Conservation (phyloP, 2,797 vertebrate genomes). For the Macropodus opercularis region DNA sequence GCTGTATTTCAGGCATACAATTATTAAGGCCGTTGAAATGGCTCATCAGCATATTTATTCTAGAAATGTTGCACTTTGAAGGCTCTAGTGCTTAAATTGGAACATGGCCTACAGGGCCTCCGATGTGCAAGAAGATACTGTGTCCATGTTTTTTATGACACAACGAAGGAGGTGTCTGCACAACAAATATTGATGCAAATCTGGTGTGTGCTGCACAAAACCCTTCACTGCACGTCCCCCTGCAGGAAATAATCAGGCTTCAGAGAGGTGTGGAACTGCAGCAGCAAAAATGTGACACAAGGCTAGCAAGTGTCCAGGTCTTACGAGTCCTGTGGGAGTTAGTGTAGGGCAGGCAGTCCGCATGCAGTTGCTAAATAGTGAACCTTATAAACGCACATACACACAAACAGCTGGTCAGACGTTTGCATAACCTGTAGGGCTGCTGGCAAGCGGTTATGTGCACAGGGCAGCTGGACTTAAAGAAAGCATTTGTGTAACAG, state of each 20-base stretch:
- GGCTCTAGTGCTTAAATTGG: not conserved
- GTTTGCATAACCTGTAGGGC: conserved; percentile 50
- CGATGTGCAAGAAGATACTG: not conserved
- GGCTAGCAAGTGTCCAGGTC: conserved; percentile 51
- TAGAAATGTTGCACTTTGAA: not conserved
- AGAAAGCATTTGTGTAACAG: conserved; percentile 61
- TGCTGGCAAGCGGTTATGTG: conserved; percentile 43
- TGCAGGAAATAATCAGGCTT: not conserved
- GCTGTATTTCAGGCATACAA: not conserved
- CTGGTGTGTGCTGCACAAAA: not conserved
- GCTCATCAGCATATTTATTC: not conserved
- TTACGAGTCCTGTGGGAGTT: conserved; percentile 39
- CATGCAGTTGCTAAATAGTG: conserved; percentile 63
- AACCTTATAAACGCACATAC: conserved; percentile 42
- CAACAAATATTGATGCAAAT: not conserved
- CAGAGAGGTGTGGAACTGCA: conserved; percentile 4
- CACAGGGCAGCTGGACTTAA: conserved; percentile 58
- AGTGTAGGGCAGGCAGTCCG: conserved; percentile 63
- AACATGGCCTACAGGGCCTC: not conserved
- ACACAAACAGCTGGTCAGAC: conserved; percentile 46
- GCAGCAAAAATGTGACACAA: conserved; percentile 66
- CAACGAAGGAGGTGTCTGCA: not conserved
- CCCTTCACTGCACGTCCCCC: not conserved
- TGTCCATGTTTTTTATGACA: not conserved
- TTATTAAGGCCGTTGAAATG: not conserved